Evolutionary conservation across 2,888 invertebrate species (phyloP).

Genomic region (Miltochrista miniata): DNA sequence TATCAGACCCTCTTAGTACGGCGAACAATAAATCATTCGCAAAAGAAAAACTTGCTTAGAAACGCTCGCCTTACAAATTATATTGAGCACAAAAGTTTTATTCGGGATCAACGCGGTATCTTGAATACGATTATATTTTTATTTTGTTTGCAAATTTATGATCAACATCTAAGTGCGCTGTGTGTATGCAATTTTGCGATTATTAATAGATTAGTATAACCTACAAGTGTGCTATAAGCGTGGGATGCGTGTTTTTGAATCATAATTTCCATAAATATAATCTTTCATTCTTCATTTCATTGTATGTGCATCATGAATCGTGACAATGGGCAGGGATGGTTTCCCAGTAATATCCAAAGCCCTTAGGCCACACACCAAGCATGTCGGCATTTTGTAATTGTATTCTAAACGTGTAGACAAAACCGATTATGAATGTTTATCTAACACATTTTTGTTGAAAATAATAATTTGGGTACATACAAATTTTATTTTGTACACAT

Average conservation of each 20-base stretch:
- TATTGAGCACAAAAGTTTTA: slow-evolving; percentile 21
- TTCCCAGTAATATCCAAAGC: slow-evolving; percentile 7
- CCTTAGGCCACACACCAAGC: slow-evolving; percentile 11
- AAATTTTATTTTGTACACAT: too few relatives aligned
- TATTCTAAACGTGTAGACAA: slow-evolving; percentile 4
- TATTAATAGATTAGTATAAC: slow-evolving; percentile 32
- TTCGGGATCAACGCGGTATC: slow-evolving; percentile 21
- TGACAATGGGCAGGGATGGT: slow-evolving; percentile 21
- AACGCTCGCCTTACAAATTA: slow-evolving; percentile 29
- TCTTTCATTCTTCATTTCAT: slow-evolving; percentile 28
- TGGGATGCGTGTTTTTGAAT: slow-evolving; percentile 24
- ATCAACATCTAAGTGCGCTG: slow-evolving; percentile 24
- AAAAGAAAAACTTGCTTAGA: slow-evolving; percentile 30
- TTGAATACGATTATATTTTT: slow-evolving; percentile 9
- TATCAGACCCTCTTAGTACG: slow-evolving; percentile 14
- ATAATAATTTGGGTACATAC: too few relatives aligned
- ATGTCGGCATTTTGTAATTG: neutral
- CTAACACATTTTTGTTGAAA: too few relatives aligned
- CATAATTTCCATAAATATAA: slow-evolving; percentile 29
- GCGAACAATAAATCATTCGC: slow-evolving; percentile 30
- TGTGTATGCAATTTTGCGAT: slow-evolving; percentile 22
- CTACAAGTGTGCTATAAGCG: slow-evolving; percentile 8
- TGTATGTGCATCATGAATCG: slow-evolving; percentile 13
- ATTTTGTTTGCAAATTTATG: slow-evolving; percentile 21
- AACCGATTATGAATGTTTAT: neutral